A percentile compares a stretch with the other conserved stretches of the same genome.
These are phyloP conservation scores for Rhinichthys klamathensis DNA, from an alignment of 2,113 vertebrate genomes.

Conservation along the genomic window DNA sequence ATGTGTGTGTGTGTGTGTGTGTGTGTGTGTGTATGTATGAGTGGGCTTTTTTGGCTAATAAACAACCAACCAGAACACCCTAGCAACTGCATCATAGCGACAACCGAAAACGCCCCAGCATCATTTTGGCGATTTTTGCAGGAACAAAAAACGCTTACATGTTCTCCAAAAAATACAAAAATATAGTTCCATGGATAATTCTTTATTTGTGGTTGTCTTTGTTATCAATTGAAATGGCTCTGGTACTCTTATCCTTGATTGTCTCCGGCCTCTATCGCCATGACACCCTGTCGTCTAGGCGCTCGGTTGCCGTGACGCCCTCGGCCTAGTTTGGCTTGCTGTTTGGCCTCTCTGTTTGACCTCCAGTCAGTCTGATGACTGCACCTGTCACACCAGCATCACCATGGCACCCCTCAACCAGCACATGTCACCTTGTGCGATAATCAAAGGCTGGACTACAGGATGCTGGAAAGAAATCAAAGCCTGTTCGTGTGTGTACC, in stretches of 20 bases:
- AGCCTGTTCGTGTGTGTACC: neutral
- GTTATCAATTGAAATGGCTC: neutral
- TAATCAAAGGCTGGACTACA: constrained; percentile 34
- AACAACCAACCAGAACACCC: neutral
- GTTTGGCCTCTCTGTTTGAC: constrained; percentile 24
- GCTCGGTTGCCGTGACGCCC: neutral
- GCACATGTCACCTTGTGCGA: constrained; percentile 45
- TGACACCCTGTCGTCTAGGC: constrained; percentile 6
- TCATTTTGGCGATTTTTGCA: neutral
- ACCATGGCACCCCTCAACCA: constrained; percentile 51
- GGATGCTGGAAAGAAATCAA: constrained; percentile 18
- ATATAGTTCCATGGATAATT: no score
- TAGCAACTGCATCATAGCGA: neutral
- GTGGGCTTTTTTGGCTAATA: no score
- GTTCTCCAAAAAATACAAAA: neutral
- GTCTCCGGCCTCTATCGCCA: neutral
- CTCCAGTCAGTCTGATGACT: constrained; percentile 52
- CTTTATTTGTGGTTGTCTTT: neutral
- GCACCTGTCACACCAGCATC: constrained; percentile 49
- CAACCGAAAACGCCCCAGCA: neutral
- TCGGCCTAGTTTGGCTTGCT: constrained; percentile 36
- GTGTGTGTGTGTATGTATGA: no score
- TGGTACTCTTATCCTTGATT: neutral
- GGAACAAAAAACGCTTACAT: neutral
- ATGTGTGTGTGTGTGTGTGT: no score